Evolutionary conservation across 2,888 invertebrate species (phyloP).

Genomic region (Andrena dorsata): DNA sequence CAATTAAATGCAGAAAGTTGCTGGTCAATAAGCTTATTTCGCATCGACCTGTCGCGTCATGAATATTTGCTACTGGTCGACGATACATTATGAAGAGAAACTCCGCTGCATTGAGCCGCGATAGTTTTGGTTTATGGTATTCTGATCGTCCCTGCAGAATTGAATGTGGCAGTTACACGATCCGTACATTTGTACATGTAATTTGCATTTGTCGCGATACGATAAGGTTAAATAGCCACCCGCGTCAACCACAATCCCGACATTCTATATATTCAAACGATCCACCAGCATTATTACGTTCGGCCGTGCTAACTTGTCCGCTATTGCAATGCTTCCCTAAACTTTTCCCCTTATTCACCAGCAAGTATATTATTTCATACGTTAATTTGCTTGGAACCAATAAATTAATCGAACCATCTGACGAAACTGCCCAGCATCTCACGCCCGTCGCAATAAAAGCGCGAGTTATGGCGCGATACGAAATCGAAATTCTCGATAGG

Average conservation of each 20-base stretch:
- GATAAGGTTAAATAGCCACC: conserved; percentile 68
- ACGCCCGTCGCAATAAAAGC: conserved; percentile 13
- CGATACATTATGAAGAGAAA: conserved; percentile 56
- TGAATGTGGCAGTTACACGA: conserved; percentile 31
- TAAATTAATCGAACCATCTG: too few relatives aligned
- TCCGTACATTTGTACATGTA: conserved; percentile 36
- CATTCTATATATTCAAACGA: conserved; percentile 47
- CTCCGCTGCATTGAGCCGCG: conserved; percentile 34
- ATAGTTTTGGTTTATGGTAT: conserved; percentile 68
- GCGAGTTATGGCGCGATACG: conserved; percentile 13
- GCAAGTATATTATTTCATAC: too few relatives aligned
- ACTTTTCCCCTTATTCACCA: neutral
- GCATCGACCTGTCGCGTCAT: conserved; percentile 34
- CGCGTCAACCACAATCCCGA: conserved; percentile 47
- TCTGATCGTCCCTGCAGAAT: conserved; percentile 43
- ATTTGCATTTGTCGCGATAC: conserved; percentile 56
- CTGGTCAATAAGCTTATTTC: conserved; percentile 44
- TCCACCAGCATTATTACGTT: conserved; percentile 29
- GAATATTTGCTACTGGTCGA: conserved; percentile 50
- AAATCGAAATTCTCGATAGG: conserved; percentile 58
- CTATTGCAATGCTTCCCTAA: neutral
- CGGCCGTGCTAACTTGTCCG: conserved; percentile 1
- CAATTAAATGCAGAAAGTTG: conserved; percentile 32
- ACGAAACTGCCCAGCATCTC: neutral
- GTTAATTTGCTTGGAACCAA: too few relatives aligned